These are phyloP conservation scores for Temnothorax nylanderi DNA, from an alignment of 1,140 invertebrate species.

Conservation along the genomic window DNA sequence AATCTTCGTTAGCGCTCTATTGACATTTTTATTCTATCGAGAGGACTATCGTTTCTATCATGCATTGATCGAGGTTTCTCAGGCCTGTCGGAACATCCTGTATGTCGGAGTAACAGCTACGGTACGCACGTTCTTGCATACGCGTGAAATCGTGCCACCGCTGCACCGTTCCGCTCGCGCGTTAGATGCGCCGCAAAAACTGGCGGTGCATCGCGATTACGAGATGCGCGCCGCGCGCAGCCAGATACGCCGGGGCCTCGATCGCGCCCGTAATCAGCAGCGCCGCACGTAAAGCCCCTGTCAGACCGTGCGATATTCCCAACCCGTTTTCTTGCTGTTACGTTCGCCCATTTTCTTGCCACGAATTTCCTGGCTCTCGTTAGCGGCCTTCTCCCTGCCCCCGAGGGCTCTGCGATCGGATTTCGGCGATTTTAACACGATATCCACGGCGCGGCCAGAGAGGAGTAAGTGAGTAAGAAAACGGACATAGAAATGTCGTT, in stretches of 20 bases:
- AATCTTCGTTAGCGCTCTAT: background rate
- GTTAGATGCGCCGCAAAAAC: slow-evolving; percentile 59
- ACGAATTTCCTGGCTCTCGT: slow-evolving; percentile 11
- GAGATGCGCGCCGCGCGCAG: slow-evolving; percentile 47
- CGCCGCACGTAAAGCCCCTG: slow-evolving; percentile 46
- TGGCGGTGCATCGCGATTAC: slow-evolving; percentile 62
- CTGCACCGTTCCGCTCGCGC: slow-evolving; percentile 44
- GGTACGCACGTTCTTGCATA: slow-evolving; percentile 50
- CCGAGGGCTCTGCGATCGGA: slow-evolving; percentile 10
- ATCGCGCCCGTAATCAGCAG: slow-evolving; percentile 62
- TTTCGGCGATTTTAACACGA: slow-evolving; percentile 11
- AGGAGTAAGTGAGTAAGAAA: background rate
- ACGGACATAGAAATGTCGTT: background rate
- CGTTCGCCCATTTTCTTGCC: slow-evolving; percentile 38
- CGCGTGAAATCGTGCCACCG: slow-evolving; percentile 64
- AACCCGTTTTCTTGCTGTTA: slow-evolving; percentile 35
- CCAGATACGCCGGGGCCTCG: slow-evolving; percentile 59
- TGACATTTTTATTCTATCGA: slow-evolving; percentile 6
- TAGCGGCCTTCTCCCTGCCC: slow-evolving; percentile 3
- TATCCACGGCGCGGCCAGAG: background rate
- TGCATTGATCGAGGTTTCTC: background rate
- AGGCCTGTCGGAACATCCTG: slow-evolving; percentile 4
- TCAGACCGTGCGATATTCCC: slow-evolving; percentile 49
- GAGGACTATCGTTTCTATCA: background rate
- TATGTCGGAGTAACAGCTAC: slow-evolving; percentile 22